Evolutionary conservation across 2,113 vertebrate species (phyloP).

Genomic region (Poeciliopsis retropinna): DNA sequence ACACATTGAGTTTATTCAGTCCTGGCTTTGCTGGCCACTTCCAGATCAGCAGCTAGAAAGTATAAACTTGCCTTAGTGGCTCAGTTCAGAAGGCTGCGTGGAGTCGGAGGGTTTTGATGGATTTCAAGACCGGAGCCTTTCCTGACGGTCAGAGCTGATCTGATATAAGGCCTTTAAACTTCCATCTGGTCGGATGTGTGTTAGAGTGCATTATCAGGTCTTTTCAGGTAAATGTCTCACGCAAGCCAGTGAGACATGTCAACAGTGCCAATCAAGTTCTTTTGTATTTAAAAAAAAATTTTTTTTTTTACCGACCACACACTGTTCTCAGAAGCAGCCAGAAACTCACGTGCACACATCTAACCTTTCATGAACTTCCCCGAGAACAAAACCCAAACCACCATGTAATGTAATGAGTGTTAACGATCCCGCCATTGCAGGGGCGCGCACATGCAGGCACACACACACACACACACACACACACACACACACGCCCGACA

Average conservation of each 20-base stretch:
- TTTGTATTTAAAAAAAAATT: not conserved
- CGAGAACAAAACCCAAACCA: slow-evolving; percentile 4
- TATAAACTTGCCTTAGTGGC: too few relatives aligned
- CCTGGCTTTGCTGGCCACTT: too few relatives aligned
- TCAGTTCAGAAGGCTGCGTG: too few relatives aligned
- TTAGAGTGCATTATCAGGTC: not conserved
- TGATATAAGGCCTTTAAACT: too few relatives aligned
- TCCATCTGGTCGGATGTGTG: too few relatives aligned
- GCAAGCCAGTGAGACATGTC: slow-evolving; percentile 72
- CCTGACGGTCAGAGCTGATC: too few relatives aligned
- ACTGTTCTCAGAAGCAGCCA: slow-evolving; percentile 21
- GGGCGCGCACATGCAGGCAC: not conserved
- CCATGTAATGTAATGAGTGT: slow-evolving; percentile 16
- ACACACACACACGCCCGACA: slow-evolving; percentile 12
- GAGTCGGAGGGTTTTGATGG: too few relatives aligned
- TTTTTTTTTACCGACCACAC: slow-evolving; percentile 3
- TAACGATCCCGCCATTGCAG: slow-evolving; percentile 24
- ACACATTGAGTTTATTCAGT: too few relatives aligned
- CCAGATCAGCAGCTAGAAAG: too few relatives aligned
- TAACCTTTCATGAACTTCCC: not conserved
- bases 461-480: not conserved
- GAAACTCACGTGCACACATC: slow-evolving; percentile 1
- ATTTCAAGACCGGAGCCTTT: too few relatives aligned
- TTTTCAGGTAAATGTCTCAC: slow-evolving; percentile 63
- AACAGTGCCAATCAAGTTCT: slow-evolving; percentile 39